Evolutionary conservation across 23 tunicate species (phyloP).

Genomic region (Trididemnum miniatum): DNA sequence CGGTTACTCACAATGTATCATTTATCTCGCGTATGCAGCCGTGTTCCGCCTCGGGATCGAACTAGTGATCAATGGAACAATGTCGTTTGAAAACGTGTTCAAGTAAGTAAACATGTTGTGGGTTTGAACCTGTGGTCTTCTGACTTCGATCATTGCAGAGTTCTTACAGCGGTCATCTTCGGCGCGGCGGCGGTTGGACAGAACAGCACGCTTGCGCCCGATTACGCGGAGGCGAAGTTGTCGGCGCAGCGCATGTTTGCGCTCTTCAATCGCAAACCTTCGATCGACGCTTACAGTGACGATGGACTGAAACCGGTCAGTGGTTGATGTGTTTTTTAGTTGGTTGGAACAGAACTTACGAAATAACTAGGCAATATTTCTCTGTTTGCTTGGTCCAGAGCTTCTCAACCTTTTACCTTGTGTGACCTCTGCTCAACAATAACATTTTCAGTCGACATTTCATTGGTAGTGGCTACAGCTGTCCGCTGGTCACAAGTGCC

Average conservation of each 20-base stretch:
- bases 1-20: constrained; percentile 88
- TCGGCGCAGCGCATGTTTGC: constrained; percentile 85
- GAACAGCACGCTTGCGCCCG: constrained; percentile 90
- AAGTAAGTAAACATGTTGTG: too few relatives aligned
- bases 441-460: too few relatives aligned
- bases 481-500: too few relatives aligned
- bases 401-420: too few relatives aligned
- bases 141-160: too few relatives aligned
- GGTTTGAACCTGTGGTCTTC: too few relatives aligned
- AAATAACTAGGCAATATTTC: too few relatives aligned
- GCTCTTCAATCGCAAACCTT: constrained; percentile 62
- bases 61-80: constrained; percentile 56
- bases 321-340: not conserved
- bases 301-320: constrained; percentile 76
- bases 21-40: constrained; percentile 95
- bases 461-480: too few relatives aligned
- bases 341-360: not conserved
- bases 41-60: constrained; percentile 90
- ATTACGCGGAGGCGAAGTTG: constrained; percentile 91
- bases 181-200: constrained; percentile 99
- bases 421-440: too few relatives aligned
- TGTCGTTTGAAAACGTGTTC: constrained; percentile 78
- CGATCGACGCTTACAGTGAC: constrained; percentile 78
- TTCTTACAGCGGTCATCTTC: constrained; percentile 95
- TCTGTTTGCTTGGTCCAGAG: too few relatives aligned